Conservation (phyloP, 2,113 vertebrate species). For the Eulemur macaco region DNA sequence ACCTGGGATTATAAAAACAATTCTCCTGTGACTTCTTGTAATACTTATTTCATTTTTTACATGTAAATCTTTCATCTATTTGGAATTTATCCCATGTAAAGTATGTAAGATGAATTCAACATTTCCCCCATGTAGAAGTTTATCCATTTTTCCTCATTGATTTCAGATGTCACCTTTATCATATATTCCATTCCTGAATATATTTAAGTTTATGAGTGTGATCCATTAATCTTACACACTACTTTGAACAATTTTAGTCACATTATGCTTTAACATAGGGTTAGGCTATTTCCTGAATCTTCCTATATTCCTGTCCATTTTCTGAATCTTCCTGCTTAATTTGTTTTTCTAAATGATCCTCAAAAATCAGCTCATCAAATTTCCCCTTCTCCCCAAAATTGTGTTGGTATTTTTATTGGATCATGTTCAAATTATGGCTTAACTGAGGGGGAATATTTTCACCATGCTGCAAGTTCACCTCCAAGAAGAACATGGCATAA, state of each 20-base stretch:
- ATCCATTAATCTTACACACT: background rate
- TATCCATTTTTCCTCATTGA: background rate
- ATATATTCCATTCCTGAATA: slow-evolving; percentile 6
- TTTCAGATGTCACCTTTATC: background rate
- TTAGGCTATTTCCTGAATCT: slow-evolving; percentile 7
- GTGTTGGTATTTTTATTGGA: background rate
- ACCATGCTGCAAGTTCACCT: background rate
- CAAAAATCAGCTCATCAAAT: slow-evolving; percentile 27
- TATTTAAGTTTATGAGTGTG: background rate
- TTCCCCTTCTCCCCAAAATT: background rate
- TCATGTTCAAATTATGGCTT: background rate
- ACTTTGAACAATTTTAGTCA: background rate
- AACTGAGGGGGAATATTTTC: background rate
- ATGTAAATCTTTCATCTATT: background rate
- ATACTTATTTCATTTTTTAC: background rate
- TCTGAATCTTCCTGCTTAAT: background rate
- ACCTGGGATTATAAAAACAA: background rate
- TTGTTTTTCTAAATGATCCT: slow-evolving; percentile 29
- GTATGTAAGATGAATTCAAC: background rate
- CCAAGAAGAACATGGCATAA: background rate
- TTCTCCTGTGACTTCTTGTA: background rate
- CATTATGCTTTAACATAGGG: background rate
- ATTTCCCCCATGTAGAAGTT: background rate
- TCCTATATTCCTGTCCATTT: background rate
- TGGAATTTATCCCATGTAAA: background rate